Evolutionary conservation across 2,888 invertebrate genomes (phyloP).

Genomic region (Amphipoea lucens): DNA sequence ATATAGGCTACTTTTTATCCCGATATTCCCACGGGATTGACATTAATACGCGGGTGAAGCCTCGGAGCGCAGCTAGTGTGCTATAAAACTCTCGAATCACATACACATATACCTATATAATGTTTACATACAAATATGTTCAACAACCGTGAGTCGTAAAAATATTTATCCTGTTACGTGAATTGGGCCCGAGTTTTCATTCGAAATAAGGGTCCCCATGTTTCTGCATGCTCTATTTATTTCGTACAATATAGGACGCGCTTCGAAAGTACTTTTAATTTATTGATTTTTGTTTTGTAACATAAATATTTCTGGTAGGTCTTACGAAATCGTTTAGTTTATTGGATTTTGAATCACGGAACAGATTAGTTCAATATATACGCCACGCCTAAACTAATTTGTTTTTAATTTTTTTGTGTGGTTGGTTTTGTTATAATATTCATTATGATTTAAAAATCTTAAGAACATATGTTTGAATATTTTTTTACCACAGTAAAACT

Average conservation of each 20-base stretch:
- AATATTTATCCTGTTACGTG: slow-evolving; percentile 35
- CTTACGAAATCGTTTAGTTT: not conserved
- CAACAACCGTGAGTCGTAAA: slow-evolving; percentile 25
- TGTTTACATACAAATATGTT: slow-evolving; percentile 20
- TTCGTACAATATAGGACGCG: slow-evolving; percentile 5
- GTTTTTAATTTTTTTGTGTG: not conserved
- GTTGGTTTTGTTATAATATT: not conserved
- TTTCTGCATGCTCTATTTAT: slow-evolving; percentile 27
- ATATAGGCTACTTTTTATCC: too few species aligned
- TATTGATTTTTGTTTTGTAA: not conserved
- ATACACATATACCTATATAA: not conserved
- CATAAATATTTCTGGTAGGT: not conserved
- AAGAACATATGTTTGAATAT: not conserved
- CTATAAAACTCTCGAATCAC: slow-evolving; percentile 35
- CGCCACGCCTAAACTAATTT: too few species aligned
- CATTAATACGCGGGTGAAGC: too few species aligned
- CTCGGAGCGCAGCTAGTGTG: too few species aligned
- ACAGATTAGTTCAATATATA: not conserved
- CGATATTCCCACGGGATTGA: too few species aligned
- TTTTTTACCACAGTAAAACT: not conserved
- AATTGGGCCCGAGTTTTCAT: slow-evolving; percentile 7
- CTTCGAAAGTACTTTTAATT: not conserved
- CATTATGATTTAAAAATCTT: not conserved
- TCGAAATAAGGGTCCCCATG: not conserved
- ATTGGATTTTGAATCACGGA: not conserved